phyloP scores from a whole-genome alignment of 2,797 vertebrate species.

The Darevskia mixta region DNA sequence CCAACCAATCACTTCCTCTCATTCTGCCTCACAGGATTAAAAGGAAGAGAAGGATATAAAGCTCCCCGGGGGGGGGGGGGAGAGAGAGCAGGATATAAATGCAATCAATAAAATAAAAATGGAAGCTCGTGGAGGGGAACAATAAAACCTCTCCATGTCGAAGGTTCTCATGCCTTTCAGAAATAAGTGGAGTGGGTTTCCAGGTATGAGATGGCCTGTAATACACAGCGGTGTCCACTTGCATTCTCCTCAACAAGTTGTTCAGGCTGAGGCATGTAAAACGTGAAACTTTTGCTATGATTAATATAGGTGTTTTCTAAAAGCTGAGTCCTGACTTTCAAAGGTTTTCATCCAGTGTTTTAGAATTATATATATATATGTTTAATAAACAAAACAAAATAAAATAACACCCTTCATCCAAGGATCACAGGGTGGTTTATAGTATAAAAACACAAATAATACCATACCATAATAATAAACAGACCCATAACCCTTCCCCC shows the following conservation, averaged over 20 bases:
- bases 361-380: constrained; percentile 52
- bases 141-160: not conserved
- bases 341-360: constrained; percentile 31
- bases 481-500: too few relatives aligned
- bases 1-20: not conserved
- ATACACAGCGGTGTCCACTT: too few relatives aligned
- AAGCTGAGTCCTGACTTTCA: constrained; percentile 50
- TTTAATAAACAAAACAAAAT: not conserved
- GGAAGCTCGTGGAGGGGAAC: too few relatives aligned
- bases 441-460: too few relatives aligned
- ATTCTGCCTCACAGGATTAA: not conserved
- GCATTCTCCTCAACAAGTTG: not conserved
- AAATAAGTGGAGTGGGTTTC: not conserved
- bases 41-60: too few relatives aligned
- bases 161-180: not conserved
- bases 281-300: not conserved
- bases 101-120: not conserved
- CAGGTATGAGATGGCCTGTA: not conserved
- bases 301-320: constrained; percentile 29
- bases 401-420: too few relatives aligned
- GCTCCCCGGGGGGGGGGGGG: too few relatives aligned
- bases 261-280: constrained; percentile 32
- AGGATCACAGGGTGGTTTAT: too few relatives aligned
- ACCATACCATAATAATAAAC: too few relatives aligned
- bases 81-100: too few relatives aligned